Conservation (phyloP, 2,113 vertebrate genomes). For the Cynoglossus semilaevis region DNA sequence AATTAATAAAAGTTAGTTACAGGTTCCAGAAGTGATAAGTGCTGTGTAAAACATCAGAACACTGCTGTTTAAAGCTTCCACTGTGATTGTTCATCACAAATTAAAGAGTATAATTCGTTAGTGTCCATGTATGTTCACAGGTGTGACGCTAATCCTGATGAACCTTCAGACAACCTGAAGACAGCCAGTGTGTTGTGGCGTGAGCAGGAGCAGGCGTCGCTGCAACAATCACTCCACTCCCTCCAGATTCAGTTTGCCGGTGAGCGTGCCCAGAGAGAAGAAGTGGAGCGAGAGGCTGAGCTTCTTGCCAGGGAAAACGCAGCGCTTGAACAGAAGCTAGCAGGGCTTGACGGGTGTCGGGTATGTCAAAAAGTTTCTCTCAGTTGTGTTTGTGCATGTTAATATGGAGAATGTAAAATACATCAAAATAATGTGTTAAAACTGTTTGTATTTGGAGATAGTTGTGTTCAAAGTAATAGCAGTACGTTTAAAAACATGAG, state of each 20-base stretch:
- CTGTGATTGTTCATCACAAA: too few species aligned
- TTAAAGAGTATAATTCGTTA: too few species aligned
- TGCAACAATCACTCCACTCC: constrained; percentile 77
- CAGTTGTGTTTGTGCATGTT: too few species aligned
- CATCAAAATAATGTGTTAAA: too few species aligned
- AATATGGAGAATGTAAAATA: too few species aligned
- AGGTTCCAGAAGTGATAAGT: too few species aligned
- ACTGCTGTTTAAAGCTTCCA: too few species aligned
- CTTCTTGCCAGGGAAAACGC: constrained; percentile 80
- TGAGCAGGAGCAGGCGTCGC: constrained; percentile 82
- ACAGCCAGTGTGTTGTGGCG: constrained; percentile 51
- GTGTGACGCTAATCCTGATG: constrained; percentile 2
- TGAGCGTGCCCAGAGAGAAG: constrained; percentile 80
- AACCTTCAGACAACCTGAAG: background rate
- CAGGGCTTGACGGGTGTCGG: constrained; percentile 64
- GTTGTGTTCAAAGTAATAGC: too few species aligned
- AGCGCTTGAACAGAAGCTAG: constrained; percentile 81
- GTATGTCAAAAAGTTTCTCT: constrained; percentile 42
- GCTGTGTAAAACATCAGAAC: too few species aligned
- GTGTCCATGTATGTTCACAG: constrained; percentile 29
- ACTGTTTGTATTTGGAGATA: too few species aligned
- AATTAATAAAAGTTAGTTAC: too few species aligned
- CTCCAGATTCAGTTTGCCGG: constrained; percentile 83
- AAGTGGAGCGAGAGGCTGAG: constrained; percentile 80
- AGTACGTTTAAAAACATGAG: too few species aligned